Percentiles rank a stretch among this genome's conserved stretches.
phyloP scores from a whole-genome alignment of 2,797 vertebrate genomes.

The Anguilla anguilla region DNA sequence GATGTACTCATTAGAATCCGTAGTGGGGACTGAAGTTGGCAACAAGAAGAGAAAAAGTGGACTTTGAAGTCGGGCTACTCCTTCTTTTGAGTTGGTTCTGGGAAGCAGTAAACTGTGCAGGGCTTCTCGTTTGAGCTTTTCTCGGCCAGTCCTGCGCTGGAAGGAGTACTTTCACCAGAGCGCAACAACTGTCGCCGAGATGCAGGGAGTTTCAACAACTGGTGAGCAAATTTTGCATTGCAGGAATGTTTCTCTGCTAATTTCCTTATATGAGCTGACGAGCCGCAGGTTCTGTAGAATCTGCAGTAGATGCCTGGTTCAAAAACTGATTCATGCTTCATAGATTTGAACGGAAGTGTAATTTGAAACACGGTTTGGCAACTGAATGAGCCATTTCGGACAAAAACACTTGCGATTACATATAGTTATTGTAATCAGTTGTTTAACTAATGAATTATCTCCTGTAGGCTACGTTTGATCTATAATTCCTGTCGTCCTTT shows the following conservation, averaged over 20 bases:
- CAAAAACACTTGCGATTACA: background rate
- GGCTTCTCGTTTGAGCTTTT: slow-evolving; percentile 31
- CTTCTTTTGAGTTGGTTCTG: slow-evolving; percentile 42
- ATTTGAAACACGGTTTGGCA: background rate
- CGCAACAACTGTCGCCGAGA: slow-evolving; percentile 57
- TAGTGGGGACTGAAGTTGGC: slow-evolving; percentile 31
- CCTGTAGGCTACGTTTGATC: background rate
- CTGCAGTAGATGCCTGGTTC: background rate
- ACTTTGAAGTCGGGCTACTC: slow-evolving; percentile 50
- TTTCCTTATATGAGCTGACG: slow-evolving; percentile 28
- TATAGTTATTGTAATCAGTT: background rate
- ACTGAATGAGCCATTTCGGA: background rate
- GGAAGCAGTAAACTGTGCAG: slow-evolving; percentile 44
- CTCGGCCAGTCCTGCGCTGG: background rate
- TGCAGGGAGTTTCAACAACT: slow-evolving; percentile 69
- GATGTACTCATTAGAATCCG: slow-evolving; percentile 41
- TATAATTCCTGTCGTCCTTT: background rate
- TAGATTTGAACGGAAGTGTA: slow-evolving; percentile 11
- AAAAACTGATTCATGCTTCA: background rate
- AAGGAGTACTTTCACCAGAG: slow-evolving; percentile 47
- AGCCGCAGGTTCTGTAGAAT: slow-evolving; percentile 1
- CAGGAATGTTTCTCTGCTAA: slow-evolving; percentile 64
- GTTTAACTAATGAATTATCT: background rate
- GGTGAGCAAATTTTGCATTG: slow-evolving; percentile 64
- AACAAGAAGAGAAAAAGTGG: slow-evolving; percentile 37